A percentile compares a stretch with the other conserved stretches of the same genome.
Conservation (phyloP, 1,140 invertebrate species). For the Lepidurus arcticus region DNA sequence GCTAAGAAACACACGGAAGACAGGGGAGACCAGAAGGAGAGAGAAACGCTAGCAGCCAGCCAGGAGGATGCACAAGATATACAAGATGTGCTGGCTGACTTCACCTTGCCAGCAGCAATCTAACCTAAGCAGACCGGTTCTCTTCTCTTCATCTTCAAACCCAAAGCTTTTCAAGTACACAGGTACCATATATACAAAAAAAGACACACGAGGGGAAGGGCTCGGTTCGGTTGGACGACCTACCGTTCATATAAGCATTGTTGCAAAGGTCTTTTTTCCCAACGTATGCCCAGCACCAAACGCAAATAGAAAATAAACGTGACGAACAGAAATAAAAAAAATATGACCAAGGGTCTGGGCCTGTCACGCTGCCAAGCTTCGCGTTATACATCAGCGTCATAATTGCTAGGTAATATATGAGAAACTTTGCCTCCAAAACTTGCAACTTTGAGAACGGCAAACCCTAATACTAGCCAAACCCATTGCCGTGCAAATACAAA, state of each 20-base stretch:
- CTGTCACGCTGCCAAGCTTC: too few species aligned
- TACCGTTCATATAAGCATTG: background rate
- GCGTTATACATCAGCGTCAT: too few species aligned
- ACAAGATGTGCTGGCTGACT: background rate
- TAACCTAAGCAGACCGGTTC: background rate
- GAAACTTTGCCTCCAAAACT: background rate
- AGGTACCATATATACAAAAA: background rate
- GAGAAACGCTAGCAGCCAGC: background rate
- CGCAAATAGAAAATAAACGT: background rate
- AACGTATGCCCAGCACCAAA: background rate
- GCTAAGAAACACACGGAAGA: background rate
- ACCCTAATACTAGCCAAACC: background rate
- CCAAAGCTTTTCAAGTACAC: background rate
- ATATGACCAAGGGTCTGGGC: too few species aligned
- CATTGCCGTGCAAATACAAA: background rate
- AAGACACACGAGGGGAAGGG: background rate
- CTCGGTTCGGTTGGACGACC: background rate
- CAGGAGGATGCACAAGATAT: background rate
- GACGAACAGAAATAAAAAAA: background rate
- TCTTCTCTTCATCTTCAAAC: background rate
- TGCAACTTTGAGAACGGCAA: background rate
- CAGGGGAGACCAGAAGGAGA: background rate
- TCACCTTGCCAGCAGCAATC: conserved; percentile 10
- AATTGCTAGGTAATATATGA: too few species aligned
- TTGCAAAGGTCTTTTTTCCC: background rate